Evolutionary conservation across 2,113 vertebrate species (phyloP).

Genomic region (Ahaetulla prasina): DNA sequence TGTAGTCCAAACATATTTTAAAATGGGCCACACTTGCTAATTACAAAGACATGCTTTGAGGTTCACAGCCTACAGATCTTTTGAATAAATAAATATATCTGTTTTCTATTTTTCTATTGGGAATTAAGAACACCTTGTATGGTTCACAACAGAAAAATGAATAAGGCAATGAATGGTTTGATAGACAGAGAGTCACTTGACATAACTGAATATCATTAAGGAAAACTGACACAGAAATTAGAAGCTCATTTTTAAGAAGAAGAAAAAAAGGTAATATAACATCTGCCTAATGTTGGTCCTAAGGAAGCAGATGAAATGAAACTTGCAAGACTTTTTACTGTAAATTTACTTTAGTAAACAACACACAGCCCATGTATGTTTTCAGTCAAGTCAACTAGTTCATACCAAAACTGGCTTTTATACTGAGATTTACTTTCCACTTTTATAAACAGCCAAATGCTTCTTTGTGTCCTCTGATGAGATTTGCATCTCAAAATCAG

Average conservation of each 20-base stretch:
- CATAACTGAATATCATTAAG: neutral
- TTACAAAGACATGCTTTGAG: neutral
- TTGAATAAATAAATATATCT: neutral
- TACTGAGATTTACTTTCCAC: neutral
- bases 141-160: neutral
- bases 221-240: neutral
- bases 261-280: neutral
- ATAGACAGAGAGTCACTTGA: neutral
- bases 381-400: neutral
- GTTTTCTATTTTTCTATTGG: neutral
- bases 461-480: neutral
- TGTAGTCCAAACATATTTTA: neutral
- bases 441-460: neutral
- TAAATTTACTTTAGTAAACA: neutral
- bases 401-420: neutral
- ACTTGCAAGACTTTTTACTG: neutral
- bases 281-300: neutral
- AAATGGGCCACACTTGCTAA: neutral
- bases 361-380: neutral
- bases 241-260: neutral
- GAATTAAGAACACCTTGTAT: neutral
- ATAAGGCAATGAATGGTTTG: neutral
- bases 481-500: neutral
- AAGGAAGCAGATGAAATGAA: neutral
- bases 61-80: neutral